These are phyloP conservation scores for Tretioscincus oriximinensis DNA, from an alignment of 2,113 vertebrate genomes.

Conservation along the genomic window DNA sequence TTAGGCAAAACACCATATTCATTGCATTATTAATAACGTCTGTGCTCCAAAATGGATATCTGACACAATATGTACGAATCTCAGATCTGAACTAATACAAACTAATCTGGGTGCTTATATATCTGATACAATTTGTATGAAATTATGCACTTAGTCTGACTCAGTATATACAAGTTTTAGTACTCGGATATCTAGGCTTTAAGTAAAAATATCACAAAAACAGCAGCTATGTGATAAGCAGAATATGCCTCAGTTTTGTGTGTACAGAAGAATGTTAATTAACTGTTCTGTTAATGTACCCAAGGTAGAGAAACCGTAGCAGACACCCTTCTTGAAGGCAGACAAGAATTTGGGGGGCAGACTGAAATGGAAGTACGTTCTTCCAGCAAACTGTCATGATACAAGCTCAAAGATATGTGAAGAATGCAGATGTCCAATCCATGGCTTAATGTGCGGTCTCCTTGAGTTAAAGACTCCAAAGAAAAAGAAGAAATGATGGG, in stretches of 20 bases:
- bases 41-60: no score
- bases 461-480: not conserved
- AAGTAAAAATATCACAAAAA: not conserved
- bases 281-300: not conserved
- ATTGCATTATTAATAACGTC: no score
- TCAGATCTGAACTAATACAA: no score
- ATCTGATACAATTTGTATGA: not conserved
- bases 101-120: no score
- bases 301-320: not conserved
- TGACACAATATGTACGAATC: no score
- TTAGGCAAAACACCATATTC: no score
- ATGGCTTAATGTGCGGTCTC: not conserved
- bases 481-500: not conserved
- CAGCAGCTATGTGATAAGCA: not conserved
- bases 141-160: no score
- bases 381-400: not conserved
- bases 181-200: not conserved
- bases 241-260: not conserved
- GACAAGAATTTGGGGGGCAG: not conserved
- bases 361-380: conserved; percentile 2
- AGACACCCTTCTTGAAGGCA: conserved; percentile 10
- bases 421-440: not conserved
- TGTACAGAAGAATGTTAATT: not conserved
- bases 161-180: not conserved
- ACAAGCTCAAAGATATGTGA: conserved; percentile 29